These are phyloP conservation scores for Hoplias malabaricus DNA, from an alignment of 2,113 vertebrate genomes.

Conservation along the genomic window DNA sequence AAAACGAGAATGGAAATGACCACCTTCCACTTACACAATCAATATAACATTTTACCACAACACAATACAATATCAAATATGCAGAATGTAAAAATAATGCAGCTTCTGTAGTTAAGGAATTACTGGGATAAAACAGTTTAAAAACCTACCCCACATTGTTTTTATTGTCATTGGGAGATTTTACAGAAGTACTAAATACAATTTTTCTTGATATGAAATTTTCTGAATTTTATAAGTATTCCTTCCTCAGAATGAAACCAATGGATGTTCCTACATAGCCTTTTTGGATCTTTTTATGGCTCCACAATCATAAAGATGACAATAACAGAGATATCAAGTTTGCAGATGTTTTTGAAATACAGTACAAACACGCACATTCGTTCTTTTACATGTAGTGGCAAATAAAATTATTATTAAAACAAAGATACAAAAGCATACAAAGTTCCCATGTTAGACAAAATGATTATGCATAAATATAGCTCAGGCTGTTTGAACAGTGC, in stretches of 20 bases:
- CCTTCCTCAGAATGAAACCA: not conserved
- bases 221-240: not conserved
- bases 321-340: conserved; percentile 80
- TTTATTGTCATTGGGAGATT: conserved; percentile 85
- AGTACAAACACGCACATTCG: conserved; percentile 73
- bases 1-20: conserved; percentile 25
- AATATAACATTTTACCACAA: conserved; percentile 52
- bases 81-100: not conserved
- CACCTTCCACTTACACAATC: conserved; percentile 42
- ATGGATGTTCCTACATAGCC: conserved; percentile 16
- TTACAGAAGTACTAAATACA: conserved; percentile 76
- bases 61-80: conserved; percentile 14
- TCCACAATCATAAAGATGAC: conserved; percentile 53
- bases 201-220: conserved; percentile 49
- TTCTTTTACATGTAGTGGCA: conserved; percentile 69
- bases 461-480: conserved; percentile 77
- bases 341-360: conserved; percentile 74
- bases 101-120: not conserved
- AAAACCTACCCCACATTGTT: conserved; percentile 85
- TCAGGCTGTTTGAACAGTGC: conserved; percentile 73
- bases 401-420: conserved; percentile 58
- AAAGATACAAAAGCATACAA: conserved; percentile 76
- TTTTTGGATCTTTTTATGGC: conserved; percentile 31
- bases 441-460: conserved; percentile 74
- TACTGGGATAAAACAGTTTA: conserved; percentile 51